Base-by-base conservation (phyloP, 2,797 vertebrate species). In the Halcyon badia region DNA sequence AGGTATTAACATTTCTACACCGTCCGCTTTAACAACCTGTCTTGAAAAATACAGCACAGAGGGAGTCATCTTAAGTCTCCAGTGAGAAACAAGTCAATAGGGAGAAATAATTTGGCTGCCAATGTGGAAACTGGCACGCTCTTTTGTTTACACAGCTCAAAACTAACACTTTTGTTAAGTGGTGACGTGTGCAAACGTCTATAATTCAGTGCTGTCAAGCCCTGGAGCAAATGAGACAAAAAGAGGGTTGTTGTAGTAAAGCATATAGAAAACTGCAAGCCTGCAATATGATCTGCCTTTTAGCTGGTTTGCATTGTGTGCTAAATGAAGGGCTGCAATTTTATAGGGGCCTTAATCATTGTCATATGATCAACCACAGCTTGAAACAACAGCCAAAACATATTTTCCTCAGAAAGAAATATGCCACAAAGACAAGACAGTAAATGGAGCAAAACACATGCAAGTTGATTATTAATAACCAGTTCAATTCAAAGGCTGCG, bases 101-200 rank as follows among this genome's bases (percentile, higher is more conserved):
- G 77, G n/a, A 93, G 35, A 93, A 94, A 94, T 70, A 79, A 93
- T 83, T 88, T 84, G 62, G 20, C 57, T 94, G 77, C 61, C 75
- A 92, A 28, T 39, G 30, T 72, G 42, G 64, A 92, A 87, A 94
- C 21, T 88, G 49, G 49, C 10, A 0, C 41, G 37, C 41, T 77
- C 75, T 69, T 94, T 48, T 82, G 42, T 96, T 96, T 94, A 92
- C 64, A 62, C 39, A 77, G 75, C 86, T 91, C 58, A 54, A 54
- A 94, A 78, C 78, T 64, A 95, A 85, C 56, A 65, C 83, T 95
- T 89, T 44, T 86, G 79, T 73, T 75, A 78, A 79, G 83, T 61
- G 87, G 85, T 94, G 95, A 87, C 12, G 41, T 96, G 37, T 95
- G 95, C 77, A 95, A 96, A 95, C 42, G 14, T 80, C 76, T 80